Evolutionary conservation across 53 echinoderm and acorn worm genomes (phyloP).

Genomic region (Arbacia lixula): DNA sequence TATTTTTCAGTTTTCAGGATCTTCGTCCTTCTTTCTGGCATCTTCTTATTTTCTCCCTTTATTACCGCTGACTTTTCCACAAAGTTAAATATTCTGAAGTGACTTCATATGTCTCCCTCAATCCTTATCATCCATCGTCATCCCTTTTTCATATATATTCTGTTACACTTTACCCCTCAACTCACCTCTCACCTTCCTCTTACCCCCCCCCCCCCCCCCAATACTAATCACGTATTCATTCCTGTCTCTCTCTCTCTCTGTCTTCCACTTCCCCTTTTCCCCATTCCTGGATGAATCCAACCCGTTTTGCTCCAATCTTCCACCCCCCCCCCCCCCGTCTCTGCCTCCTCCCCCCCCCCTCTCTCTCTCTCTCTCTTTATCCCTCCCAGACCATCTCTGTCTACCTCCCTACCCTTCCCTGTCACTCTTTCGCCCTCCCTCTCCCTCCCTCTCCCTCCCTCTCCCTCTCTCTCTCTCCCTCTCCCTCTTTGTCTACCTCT

Average conservation of each 20-base stretch:
- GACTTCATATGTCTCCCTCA: too few relatives aligned
- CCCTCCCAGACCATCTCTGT: neutral
- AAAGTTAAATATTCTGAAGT: too few relatives aligned
- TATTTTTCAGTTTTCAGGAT: too few relatives aligned
- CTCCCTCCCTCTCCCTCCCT: neutral
- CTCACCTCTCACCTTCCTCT: neutral
- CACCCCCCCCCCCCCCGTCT: neutral
- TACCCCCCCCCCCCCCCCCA: constrained; percentile 28
- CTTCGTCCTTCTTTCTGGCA: too few relatives aligned
- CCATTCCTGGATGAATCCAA: too few relatives aligned
- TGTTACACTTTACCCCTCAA: neutral
- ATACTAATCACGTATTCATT: neutral
- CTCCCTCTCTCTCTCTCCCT: neutral
- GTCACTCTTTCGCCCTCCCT: neutral
- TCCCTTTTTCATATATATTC: too few relatives aligned
- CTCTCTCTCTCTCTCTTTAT: neutral
- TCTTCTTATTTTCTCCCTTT: too few relatives aligned
- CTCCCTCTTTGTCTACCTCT: constrained; percentile 33
- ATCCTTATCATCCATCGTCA: too few relatives aligned
- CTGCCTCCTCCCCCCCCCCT: neutral
- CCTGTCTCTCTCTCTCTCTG: neutral
- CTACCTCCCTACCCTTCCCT: neutral
- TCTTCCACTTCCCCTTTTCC: neutral
- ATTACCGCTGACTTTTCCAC: too few relatives aligned
- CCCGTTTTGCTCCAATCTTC: neutral